These are phyloP conservation scores for Schizopygopsis malacanthus DNA, from an alignment of 2,797 vertebrate species.

Conservation along the genomic window DNA sequence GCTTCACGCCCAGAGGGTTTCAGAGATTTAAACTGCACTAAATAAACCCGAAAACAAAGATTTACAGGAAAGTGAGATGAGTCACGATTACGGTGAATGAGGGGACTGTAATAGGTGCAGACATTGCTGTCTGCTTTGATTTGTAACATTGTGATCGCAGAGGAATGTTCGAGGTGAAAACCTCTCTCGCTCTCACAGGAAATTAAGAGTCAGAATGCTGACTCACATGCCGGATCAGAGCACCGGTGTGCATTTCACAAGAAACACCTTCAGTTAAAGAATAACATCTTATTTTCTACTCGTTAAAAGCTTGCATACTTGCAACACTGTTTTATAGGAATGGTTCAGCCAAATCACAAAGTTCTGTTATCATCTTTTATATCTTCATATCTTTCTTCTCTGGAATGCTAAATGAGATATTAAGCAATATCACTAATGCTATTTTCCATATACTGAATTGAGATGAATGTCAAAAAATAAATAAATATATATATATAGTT, in stretches of 20 bases:
- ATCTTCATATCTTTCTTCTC: not conserved
- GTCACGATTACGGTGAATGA: conserved; percentile 33
- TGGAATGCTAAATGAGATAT: not conserved
- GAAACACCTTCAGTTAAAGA: not conserved
- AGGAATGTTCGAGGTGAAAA: conserved; percentile 38
- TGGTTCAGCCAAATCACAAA: not conserved
- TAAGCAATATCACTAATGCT: not conserved
- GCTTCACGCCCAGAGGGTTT: conserved; percentile 29
- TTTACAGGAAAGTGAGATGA: conserved; percentile 41
- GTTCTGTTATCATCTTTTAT: not conserved
- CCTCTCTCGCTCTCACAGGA: conserved; percentile 12
- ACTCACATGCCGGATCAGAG: conserved; percentile 2
- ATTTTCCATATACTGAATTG: not conserved
- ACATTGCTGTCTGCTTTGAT: conserved; percentile 38
- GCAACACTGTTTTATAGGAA: not conserved
- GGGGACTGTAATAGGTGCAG: conserved; percentile 24
- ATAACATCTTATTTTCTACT: not conserved
- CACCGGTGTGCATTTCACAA: not conserved
- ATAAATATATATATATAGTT: not conserved
- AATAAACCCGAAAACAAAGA: conserved; percentile 37
- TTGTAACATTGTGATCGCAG: conserved; percentile 24
- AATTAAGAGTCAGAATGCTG: conserved; percentile 20
- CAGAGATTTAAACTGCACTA: conserved; percentile 30
- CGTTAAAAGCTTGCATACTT: not conserved
- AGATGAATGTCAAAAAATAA: not conserved